Evolutionary conservation across 1,140 invertebrate genomes (phyloP), one percentile per base, ranked within the genome.

Genomic region (Caerostris extrusa): DNA sequence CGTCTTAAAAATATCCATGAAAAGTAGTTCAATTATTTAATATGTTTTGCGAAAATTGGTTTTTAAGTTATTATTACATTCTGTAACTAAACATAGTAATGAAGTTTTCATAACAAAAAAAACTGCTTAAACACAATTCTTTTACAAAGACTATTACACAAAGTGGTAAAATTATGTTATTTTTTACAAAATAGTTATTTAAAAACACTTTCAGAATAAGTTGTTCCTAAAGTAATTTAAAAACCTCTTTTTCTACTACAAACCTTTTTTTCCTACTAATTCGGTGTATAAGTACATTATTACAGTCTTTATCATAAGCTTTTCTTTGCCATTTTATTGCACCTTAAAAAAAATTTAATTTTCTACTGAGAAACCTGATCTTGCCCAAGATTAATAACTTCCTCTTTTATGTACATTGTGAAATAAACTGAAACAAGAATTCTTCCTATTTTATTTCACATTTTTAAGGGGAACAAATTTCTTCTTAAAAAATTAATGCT

Each of bases 181-280:
- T 34, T 34, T n/a, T 34, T 34, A 34, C 34, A 34, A 34, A n/a
- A 67, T 67, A 67, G 61, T n/a, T 67, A 7, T 67, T 17, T 17
- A n/a, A 67, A 67, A 67, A n/a, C 61, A 5, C n/a, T n/a, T n/a
- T n/a, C 17, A n/a, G n/a, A 12, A 6, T n/a, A 67, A n/a, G 61
- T 67, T 67, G n/a, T 12, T 67, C 53, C 34, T 12, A 77, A 77
- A 77, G 71, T 77, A 77, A 77, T 50, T 77, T 77, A 77, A 77
- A 77, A 77, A 53, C 71, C 50, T 77, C 10, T 34, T 34, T 34
- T 34, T 34, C 34, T 34, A 34, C 34, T 53, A 77, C 10, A 77
- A 53, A 12, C 34, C 10, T 50, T 10, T 3, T 10, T 10, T 8
- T 64, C 71, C 10, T 77, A 2, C 34, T 77, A 77, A 77, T 77